A percentile compares a stretch with the other conserved stretches of the same genome.
Conservation (phyloP, 2,113 vertebrate genomes). For the Calidris pugnax region DNA sequence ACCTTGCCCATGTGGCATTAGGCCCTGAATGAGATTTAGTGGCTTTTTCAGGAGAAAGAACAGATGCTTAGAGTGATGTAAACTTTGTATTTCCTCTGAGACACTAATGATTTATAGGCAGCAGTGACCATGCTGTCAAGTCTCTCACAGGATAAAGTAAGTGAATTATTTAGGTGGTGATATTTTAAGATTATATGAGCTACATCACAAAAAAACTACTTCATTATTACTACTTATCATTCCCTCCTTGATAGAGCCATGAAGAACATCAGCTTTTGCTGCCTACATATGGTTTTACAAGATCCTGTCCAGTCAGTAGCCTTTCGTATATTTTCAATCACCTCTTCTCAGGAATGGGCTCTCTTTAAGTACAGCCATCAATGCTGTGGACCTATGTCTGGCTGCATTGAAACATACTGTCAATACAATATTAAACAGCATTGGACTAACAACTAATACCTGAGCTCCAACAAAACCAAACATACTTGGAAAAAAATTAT, state of each 20-base stretch:
- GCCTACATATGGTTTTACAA: background rate
- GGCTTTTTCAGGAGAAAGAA: background rate
- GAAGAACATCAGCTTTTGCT: background rate
- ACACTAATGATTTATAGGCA: background rate
- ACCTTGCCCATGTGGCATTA: background rate
- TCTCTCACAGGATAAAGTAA: background rate
- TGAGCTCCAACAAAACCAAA: background rate
- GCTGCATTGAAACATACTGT: background rate
- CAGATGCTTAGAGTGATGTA: background rate
- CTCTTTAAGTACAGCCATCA: background rate
- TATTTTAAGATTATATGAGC: background rate
- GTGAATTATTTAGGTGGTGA: background rate
- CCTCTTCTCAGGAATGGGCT: fast-evolving
- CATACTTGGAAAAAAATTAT: background rate
- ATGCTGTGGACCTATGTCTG: background rate
- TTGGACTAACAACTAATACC: background rate
- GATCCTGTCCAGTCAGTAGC: background rate
- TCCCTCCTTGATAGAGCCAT: fast-evolving
- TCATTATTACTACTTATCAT: background rate
- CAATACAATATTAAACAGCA: background rate
- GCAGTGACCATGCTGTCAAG: background rate
- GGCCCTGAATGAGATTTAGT: background rate
- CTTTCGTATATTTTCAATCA: background rate
- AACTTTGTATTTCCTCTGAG: background rate
- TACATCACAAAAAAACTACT: background rate